These are phyloP conservation scores for Lysandra coridon DNA, from an alignment of 2,888 invertebrate species.

Conservation along the genomic window DNA sequence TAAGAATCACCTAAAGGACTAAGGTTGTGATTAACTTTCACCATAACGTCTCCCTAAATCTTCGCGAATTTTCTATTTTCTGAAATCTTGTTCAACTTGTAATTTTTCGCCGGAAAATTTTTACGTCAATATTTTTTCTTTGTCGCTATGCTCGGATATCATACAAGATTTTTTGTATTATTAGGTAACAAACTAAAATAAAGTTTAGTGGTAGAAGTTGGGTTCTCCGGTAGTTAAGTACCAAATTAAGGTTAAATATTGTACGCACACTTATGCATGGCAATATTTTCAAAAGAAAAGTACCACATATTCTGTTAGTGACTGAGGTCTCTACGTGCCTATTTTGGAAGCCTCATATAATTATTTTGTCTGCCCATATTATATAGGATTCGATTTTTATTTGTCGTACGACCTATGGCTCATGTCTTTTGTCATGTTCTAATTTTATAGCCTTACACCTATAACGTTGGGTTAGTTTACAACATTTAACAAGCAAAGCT, in stretches of 20 bases:
- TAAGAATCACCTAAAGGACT: constrained; percentile 59
- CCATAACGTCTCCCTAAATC: constrained; percentile 18
- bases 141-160: not conserved
- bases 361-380: too few species aligned
- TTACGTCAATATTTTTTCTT: not conserved
- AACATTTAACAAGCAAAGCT: not conserved
- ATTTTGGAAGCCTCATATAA: too few species aligned
- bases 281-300: too few species aligned
- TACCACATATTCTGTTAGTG: too few species aligned
- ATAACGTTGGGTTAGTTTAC: not conserved
- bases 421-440: too few species aligned
- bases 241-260: too few species aligned
- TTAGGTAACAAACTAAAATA: not conserved
- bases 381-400: too few species aligned
- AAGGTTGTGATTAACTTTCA: constrained; percentile 32
- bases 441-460: not conserved
- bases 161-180: not conserved
- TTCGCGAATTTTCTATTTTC: constrained; percentile 27
- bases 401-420: too few species aligned
- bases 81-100: not conserved
- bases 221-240: not conserved
- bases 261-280: too few species aligned
- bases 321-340: too few species aligned
- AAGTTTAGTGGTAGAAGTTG: not conserved
- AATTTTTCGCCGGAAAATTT: not conserved